Evolutionary conservation across 2,888 invertebrate species (phyloP).

Genomic region (Drosophila helvetica): DNA sequence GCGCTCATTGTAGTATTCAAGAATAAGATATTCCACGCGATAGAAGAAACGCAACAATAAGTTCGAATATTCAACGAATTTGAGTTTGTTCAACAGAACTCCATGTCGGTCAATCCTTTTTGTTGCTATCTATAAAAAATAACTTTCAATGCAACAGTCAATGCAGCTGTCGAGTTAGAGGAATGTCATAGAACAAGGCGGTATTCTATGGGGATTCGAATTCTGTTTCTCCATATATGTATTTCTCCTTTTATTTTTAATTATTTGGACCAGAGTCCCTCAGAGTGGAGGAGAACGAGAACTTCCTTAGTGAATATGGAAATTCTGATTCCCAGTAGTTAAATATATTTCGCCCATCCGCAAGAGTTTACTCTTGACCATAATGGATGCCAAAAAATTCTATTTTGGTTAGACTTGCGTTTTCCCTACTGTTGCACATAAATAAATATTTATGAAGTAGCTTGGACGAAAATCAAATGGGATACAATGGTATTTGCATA

Average conservation of each 20-base stretch:
- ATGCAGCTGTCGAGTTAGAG: no score
- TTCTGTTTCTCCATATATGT: no score
- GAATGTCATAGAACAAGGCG: no score
- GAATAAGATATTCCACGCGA: no score
- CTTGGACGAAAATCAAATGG: conserved; percentile 1
- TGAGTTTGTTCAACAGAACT: no score
- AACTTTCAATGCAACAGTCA: no score
- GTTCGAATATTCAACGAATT: no score
- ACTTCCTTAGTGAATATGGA: conserved; percentile 16
- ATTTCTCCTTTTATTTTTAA: conserved; percentile 18
- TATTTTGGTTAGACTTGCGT: conserved; percentile 36
- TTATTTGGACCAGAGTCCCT: conserved; percentile 8
- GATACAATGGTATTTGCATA: conserved; percentile 24
- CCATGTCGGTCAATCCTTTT: no score
- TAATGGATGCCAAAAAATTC: conserved; percentile 43
- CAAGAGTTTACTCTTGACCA: conserved; percentile 1
- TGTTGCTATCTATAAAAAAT: no score
- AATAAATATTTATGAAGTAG: conserved; percentile 38
- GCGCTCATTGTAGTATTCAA: no score
- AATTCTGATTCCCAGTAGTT: conserved; percentile 26
- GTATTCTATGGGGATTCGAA: not conserved
- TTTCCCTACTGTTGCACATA: conserved; percentile 4
- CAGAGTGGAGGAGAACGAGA: not conserved
- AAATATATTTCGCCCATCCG: not conserved
- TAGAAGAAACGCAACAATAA: no score